Conservation (phyloP, 2,113 vertebrate genomes). For the Dendropsophus ebraccatus region DNA sequence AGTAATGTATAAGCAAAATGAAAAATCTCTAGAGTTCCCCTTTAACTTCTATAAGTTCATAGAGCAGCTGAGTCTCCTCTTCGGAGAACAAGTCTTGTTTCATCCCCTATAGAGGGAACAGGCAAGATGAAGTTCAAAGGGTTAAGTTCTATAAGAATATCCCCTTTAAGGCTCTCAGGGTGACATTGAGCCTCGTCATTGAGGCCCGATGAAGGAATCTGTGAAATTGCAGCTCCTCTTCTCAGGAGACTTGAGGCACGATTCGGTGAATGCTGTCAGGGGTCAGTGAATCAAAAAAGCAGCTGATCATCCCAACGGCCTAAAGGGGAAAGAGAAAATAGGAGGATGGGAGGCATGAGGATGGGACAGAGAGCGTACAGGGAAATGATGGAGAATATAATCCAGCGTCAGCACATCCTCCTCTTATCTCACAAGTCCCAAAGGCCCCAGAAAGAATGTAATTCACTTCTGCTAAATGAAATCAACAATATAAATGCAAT, state of each 20-base stretch:
- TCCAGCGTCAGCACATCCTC: neutral
- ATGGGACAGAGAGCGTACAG: too few species aligned
- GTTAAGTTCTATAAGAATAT: neutral
- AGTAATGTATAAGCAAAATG: too few species aligned
- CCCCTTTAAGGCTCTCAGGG: constrained; percentile 3
- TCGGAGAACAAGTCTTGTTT: too few species aligned
- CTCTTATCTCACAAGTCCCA: constrained; percentile 46
- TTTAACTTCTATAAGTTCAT: too few species aligned
- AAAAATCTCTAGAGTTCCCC: too few species aligned
- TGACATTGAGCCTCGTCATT: constrained; percentile 31
- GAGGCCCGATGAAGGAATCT: neutral
- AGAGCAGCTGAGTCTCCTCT: neutral
- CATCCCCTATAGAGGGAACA: neutral
- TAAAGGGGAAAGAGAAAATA: constrained; percentile 57
- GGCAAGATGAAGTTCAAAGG: neutral
- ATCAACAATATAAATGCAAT: constrained; percentile 46
- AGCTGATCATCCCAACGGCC: constrained; percentile 70
- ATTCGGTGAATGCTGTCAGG: constrained; percentile 65
- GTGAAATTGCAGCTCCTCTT: neutral
- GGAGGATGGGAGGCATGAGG: neutral
- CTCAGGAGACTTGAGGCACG: constrained; percentile 57
- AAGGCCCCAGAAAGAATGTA: neutral
- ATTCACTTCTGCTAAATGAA: constrained; percentile 39
- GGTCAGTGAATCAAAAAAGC: constrained; percentile 70
- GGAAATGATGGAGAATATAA: neutral